Percentiles rank a stretch among this genome's conserved stretches.
Conservation (phyloP, 1,140 invertebrate species). For the Leptopilina clavipes region DNA sequence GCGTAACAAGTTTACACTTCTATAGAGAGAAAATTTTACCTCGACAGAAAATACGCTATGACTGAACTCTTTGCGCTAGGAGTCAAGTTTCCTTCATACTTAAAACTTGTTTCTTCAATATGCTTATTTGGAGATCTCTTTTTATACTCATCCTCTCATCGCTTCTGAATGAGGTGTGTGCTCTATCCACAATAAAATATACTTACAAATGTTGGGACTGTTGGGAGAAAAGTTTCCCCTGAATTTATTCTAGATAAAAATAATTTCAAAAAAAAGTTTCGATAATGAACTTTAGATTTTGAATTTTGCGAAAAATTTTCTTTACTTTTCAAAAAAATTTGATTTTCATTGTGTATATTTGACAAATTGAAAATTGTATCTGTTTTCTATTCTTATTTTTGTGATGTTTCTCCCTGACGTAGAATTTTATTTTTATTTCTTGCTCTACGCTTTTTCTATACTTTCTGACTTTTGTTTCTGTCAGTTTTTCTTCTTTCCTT, state of each 20-base stretch:
- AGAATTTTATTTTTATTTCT: conserved; percentile 3
- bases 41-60: neutral
- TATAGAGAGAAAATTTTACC: neutral
- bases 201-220: no score
- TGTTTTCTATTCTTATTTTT: neutral
- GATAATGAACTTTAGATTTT: no score
- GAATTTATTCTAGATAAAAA: no score
- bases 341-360: no score
- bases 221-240: no score
- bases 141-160: neutral
- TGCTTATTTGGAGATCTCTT: neutral
- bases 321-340: no score
- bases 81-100: conserved; percentile 12
- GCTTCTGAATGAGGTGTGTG: neutral
- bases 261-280: no score
- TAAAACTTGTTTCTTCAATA: conserved; percentile 2
- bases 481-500: neutral
- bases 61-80: neutral
- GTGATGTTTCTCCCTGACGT: neutral
- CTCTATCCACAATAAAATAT: neutral
- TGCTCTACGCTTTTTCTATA: neutral
- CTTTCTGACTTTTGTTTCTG: neutral
- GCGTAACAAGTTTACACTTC: neutral
- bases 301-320: no score
- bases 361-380: no score